These are phyloP conservation scores for Cynopterus brachyotis DNA, from an alignment of 2,113 vertebrate species.

Conservation along the genomic window DNA sequence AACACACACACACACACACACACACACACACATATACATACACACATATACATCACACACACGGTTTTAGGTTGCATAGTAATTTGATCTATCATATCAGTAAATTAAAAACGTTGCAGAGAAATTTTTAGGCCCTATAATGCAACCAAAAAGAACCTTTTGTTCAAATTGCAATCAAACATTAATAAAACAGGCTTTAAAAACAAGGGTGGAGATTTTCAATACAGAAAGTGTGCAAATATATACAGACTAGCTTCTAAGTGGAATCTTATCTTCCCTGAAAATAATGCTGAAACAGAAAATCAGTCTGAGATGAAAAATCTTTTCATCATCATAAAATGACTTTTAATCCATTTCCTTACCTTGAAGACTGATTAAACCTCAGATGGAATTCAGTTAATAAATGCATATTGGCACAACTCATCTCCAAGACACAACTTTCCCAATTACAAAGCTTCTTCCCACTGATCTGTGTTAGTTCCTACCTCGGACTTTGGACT, in stretches of 20 bases:
- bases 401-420: neutral
- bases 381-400: conserved; percentile 34
- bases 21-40: neutral
- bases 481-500: neutral
- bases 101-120: neutral
- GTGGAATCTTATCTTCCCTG: neutral
- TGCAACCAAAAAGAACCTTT: neutral
- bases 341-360: conserved; percentile 32
- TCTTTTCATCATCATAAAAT: neutral
- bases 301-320: neutral
- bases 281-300: conserved; percentile 25
- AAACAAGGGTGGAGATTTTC: neutral
- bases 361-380: conserved; percentile 27
- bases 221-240: neutral
- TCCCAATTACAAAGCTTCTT: neutral
- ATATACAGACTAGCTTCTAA: neutral
- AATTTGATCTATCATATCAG: neutral
- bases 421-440: neutral
- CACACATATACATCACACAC: neutral
- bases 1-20: neutral
- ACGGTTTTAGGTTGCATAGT: neutral
- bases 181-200: conserved; percentile 43
- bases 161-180: conserved; percentile 31
- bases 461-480: neutral
- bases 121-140: conserved; percentile 6